Percentiles rank a stretch among this genome's conserved stretches.
Evolutionary conservation across 2,888 invertebrate species (phyloP).

Genomic region (Protophormia terraenovae): DNA sequence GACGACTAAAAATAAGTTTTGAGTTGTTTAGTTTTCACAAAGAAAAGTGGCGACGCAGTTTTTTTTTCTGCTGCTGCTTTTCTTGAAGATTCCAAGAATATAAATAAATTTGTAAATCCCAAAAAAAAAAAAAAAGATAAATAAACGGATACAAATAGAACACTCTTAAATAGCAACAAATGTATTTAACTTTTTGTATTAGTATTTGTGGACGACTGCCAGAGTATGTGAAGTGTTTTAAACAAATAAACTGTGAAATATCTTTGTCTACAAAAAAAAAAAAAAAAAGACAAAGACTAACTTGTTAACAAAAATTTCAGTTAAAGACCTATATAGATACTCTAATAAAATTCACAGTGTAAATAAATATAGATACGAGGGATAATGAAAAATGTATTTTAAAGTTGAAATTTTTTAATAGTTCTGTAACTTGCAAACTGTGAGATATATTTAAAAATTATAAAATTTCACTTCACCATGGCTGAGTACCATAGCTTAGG

Average conservation of each 20-base stretch:
- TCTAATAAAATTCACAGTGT: too few species aligned
- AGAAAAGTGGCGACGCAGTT: constrained; percentile 25
- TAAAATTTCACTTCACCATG: too few species aligned
- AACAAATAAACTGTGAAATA: background rate
- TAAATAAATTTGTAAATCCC: background rate
- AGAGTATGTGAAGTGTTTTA: background rate
- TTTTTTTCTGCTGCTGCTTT: background rate
- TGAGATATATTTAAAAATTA: too few species aligned
- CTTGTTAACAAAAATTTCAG: too few species aligned
- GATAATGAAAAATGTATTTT: too few species aligned
- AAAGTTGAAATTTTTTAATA: too few species aligned
- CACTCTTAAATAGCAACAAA: background rate
- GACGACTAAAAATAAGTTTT: background rate
- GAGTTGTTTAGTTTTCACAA: background rate
- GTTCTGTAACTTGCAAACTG: too few species aligned
- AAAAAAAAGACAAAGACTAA: too few species aligned
- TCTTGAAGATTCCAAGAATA: constrained; percentile 13
- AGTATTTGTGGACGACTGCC: background rate
- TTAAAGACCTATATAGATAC: too few species aligned
- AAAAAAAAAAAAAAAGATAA: background rate
- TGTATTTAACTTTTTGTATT: background rate
- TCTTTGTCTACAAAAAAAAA: too few species aligned
- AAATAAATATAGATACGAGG: too few species aligned
- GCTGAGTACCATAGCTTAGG: too few species aligned
- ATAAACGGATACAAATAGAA: background rate